Percentiles rank a stretch among this genome's conserved stretches.
These are phyloP conservation scores for Monopis laevigella DNA, from an alignment of 2,888 invertebrate species.

Conservation along the genomic window DNA sequence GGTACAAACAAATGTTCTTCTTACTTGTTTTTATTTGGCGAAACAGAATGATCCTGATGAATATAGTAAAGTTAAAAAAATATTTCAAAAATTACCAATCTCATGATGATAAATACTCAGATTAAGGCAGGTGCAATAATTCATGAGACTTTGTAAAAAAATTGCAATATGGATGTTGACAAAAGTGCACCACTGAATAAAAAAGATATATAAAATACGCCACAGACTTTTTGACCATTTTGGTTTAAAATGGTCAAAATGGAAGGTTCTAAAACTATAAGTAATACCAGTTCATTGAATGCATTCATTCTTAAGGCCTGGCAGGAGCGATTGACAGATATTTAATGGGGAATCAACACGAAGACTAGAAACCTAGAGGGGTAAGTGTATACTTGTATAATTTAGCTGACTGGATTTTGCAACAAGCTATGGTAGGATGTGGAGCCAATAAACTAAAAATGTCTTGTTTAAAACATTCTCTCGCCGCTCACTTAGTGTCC, in stretches of 20 bases:
- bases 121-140: constrained; percentile 65
- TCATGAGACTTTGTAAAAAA: constrained; percentile 69
- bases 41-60: too few relatives aligned
- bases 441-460: constrained; percentile 91
- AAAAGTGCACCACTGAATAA: constrained; percentile 64
- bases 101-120: constrained; percentile 66
- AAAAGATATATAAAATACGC: too few relatives aligned
- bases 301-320: constrained; percentile 86
- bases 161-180: constrained; percentile 71
- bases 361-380: constrained; percentile 91
- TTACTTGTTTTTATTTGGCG: too few relatives aligned
- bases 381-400: constrained; percentile 93
- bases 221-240: too few relatives aligned
- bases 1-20: too few relatives aligned
- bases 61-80: constrained; percentile 76
- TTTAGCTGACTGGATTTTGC: constrained; percentile 90
- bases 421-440: constrained; percentile 92
- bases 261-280: constrained; percentile 82
- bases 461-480: constrained; percentile 91
- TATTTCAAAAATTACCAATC: constrained; percentile 75
- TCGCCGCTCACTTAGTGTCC: constrained; percentile 90
- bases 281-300: constrained; percentile 83
- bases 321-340: constrained; percentile 95
- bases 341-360: constrained; percentile 96
- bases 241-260: constrained; percentile 65